phyloP scores from a whole-genome alignment of 2,113 vertebrate genomes.

The Romanogobio albipinnatus region DNA sequence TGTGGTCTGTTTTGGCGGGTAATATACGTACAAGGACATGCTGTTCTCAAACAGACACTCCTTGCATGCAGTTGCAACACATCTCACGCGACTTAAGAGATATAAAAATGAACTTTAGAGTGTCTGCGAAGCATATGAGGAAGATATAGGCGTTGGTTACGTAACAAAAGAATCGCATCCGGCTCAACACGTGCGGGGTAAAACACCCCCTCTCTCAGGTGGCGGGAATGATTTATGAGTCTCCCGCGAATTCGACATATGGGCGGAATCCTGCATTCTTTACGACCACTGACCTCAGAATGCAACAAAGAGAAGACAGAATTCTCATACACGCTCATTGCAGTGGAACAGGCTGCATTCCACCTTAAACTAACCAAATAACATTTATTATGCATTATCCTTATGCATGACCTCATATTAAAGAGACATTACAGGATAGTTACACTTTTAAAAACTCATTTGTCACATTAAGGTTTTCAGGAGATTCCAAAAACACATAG shows the following conservation, averaged over 20 bases:
- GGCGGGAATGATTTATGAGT: constrained; percentile 32
- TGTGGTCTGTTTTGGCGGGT: constrained; percentile 41
- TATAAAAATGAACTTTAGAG: neutral
- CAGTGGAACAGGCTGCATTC: neutral
- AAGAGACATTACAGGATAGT: neutral
- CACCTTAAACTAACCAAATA: neutral
- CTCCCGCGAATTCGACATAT: constrained; percentile 12
- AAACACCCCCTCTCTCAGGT: constrained; percentile 39
- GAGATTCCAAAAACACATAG: neutral
- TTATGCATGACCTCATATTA: neutral
- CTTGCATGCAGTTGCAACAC: neutral
- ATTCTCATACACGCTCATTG: neutral
- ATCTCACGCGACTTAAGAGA: neutral
- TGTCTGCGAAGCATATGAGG: neutral
- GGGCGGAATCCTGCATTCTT: constrained; percentile 16
- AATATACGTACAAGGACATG: constrained; percentile 20
- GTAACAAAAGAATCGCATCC: constrained; percentile 46
- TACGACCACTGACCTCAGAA: neutral
- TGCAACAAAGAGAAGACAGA: neutral
- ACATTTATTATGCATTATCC: neutral
- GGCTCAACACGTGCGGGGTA: constrained; percentile 63
- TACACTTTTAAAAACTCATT: neutral
- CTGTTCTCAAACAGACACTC: constrained; percentile 18
- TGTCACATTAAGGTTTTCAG: neutral
- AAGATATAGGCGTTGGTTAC: constrained; percentile 28